Evolutionary conservation across 2,113 vertebrate genomes (phyloP).

Genomic region (Hyperopisus bebe): DNA sequence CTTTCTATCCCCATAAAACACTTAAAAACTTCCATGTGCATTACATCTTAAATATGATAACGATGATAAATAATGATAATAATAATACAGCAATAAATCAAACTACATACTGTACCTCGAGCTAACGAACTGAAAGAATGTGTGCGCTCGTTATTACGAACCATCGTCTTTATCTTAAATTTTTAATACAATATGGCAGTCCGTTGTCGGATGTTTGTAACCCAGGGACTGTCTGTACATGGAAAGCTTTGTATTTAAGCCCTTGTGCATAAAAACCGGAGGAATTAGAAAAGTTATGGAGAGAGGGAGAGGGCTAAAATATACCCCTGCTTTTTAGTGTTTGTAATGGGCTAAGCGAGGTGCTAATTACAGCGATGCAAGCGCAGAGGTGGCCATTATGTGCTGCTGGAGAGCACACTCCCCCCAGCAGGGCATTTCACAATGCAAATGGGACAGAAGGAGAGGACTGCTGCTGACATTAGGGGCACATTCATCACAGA

Average conservation of each 20-base stretch:
- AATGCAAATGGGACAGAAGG: background rate
- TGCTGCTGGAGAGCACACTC: background rate
- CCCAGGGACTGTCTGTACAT: background rate
- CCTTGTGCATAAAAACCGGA: background rate
- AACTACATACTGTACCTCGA: background rate
- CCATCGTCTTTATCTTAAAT: background rate
- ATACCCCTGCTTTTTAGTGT: background rate
- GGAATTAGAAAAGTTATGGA: background rate
- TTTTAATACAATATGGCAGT: background rate
- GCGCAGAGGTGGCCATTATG: background rate
- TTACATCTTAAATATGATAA: background rate
- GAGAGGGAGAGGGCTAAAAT: background rate
- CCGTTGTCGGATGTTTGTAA: background rate
- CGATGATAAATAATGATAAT: background rate
- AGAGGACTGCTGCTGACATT: background rate
- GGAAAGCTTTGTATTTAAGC: background rate
- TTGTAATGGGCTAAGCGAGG: background rate
- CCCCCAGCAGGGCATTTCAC: background rate
- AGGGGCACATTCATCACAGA: background rate
- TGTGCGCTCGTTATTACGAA: background rate
- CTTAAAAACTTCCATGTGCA: background rate
- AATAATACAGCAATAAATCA: background rate
- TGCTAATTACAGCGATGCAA: slow-evolving; percentile 4
- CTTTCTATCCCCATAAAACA: background rate
- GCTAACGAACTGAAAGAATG: background rate